Conservation (phyloP, 35 echinoderm and acorn worm species). For the Hemicentrotus pulcherrimus region DNA sequence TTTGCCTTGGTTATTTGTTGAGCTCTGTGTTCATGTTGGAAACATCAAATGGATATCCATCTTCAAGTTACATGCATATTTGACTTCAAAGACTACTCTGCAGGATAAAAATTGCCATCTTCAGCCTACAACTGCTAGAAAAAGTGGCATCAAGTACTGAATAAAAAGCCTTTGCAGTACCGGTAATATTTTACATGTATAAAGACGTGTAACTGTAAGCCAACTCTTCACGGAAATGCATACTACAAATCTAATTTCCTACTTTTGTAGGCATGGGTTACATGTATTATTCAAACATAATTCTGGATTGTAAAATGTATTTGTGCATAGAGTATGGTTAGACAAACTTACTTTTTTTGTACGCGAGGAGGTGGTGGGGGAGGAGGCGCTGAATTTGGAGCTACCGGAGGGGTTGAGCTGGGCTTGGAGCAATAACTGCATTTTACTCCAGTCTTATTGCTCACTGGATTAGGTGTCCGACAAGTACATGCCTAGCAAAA, state of each 20-base stretch:
- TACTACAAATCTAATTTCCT: no score
- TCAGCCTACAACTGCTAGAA: neutral
- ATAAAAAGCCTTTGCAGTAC: neutral
- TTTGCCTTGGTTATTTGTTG: no score
- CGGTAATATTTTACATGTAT: neutral
- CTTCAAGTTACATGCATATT: neutral
- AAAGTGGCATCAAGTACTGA: neutral
- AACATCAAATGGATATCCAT: neutral
- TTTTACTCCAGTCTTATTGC: neutral
- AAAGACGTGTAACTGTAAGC: neutral
- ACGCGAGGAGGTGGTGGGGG: neutral
- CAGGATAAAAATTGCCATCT: neutral
- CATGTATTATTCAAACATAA: no score
- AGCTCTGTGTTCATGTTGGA: no score
- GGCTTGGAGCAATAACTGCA: conserved; percentile 42
- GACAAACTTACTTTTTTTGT: neutral
- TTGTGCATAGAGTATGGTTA: neutral
- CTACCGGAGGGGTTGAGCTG: neutral
- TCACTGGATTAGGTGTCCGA: neutral
- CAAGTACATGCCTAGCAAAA: neutral
- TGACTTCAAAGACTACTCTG: neutral
- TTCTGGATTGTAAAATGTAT: no score
- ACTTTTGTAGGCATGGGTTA: no score
- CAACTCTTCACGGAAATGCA: no score
- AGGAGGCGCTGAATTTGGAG: neutral